Evolutionary conservation across 1,140 invertebrate genomes (phyloP), one percentile per base, ranked within the genome.

Genomic region (Heliconius eleuchia): DNA sequence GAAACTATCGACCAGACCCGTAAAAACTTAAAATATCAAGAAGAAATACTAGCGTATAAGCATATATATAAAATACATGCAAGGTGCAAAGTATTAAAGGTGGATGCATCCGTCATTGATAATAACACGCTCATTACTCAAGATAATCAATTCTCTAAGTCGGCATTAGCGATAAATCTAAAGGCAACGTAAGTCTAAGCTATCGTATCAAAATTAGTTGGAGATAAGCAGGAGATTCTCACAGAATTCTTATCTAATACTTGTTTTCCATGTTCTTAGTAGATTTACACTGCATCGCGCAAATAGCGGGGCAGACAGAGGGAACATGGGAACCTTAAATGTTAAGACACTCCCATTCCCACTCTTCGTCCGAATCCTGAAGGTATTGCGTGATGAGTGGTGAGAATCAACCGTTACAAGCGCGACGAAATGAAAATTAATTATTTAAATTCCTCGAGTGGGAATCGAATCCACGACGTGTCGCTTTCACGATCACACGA

Each of bases 51-150:
- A 66, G 23, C 13, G 5, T 66, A 6, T 4, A 66, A 16, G 11
- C 4, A 30, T 27, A 66, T 66, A n/a, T 30, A 30, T 5, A 23
- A 30, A 4, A 8, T 57, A 9, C 27, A 66, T 66, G 60, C 60
- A 66, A 66, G 60, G 60, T 66, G 60, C 60, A 66, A 66, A 66
- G 60, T 66, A 66, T 66, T 66, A 66, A 66, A 66, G 60, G 60
- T 66, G 27, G 27, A 66, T 46, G 27, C 74, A 76, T 76, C 74
- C 30, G 66, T 76, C 74, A 76, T 16, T 76, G 74, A 76, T 76
- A 76, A 76, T 76, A 70, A 76, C 57, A 42, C 74, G 3, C 27
- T 76, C 74, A 76, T 76, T 76, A 76, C 37, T 76, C 60, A 71
- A 66, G 37, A 76, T 76, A 76, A 76, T 76, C 57, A 70, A 76